Evolutionary conservation across 1,140 invertebrate genomes (phyloP).

Genomic region (Caenorhabditis latens): DNA sequence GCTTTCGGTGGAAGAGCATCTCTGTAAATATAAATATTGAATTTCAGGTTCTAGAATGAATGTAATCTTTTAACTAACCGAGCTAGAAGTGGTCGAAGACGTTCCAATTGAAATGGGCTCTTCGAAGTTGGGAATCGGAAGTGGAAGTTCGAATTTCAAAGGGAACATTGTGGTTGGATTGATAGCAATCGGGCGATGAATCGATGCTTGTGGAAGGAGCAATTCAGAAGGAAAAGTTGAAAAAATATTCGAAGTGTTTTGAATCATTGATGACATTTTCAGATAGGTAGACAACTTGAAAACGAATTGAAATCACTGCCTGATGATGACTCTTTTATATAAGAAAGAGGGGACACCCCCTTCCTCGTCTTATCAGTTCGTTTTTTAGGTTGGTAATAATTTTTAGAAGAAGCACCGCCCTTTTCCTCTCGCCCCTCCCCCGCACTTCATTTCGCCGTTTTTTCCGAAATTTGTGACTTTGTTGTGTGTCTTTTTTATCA

Average conservation of each 20-base stretch:
- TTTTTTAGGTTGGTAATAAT: constrained; percentile 33
- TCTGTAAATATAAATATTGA: constrained; percentile 5
- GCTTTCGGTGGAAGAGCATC: constrained; percentile 35
- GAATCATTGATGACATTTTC: constrained; percentile 29
- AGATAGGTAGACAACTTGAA: too few species aligned
- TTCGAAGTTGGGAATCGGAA: not conserved
- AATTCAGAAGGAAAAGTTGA: not conserved
- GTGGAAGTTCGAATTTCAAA: not conserved
- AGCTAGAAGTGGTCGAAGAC: constrained; percentile 25
- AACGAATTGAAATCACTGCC: not conserved
- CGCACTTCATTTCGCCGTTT: constrained; percentile 48
- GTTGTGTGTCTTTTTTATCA: constrained; percentile 5
- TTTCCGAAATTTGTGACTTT: constrained; percentile 46
- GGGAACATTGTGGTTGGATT: not conserved
- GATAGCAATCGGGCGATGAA: constrained; percentile 43
- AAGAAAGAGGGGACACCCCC: constrained; percentile 27
- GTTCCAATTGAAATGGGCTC: not conserved
- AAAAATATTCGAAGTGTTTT: not conserved
- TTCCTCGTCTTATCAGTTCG: constrained; percentile 17
- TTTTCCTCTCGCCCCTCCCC: constrained; percentile 20
- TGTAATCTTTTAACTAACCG: not conserved
- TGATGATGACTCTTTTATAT: constrained; percentile 34
- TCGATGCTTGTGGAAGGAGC: not conserved
- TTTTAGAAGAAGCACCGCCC: constrained; percentile 33
- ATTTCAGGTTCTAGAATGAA: too few species aligned